Evolutionary conservation across 2,888 invertebrate genomes (phyloP).

Genomic region (Acleris holmiana): DNA sequence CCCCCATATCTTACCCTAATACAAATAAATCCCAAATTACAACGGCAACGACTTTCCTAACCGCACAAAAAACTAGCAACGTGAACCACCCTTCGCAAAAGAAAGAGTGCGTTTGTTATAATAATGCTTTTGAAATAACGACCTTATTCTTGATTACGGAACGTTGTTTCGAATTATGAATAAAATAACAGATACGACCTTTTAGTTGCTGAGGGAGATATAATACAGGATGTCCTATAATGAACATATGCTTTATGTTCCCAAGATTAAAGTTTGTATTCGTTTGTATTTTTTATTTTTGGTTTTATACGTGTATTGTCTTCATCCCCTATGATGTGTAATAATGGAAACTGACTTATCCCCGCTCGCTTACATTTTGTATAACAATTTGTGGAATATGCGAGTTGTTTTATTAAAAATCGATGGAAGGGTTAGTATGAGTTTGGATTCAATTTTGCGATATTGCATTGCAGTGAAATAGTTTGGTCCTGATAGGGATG

Average conservation of each 20-base stretch:
- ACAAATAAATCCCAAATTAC: constrained; percentile 14
- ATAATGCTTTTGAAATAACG: too few species aligned
- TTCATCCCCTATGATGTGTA: constrained; percentile 38
- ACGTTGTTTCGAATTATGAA: too few species aligned
- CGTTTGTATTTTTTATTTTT: constrained; percentile 24
- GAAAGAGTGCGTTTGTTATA: too few species aligned
- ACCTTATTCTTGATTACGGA: too few species aligned
- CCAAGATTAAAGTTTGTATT: constrained; percentile 25
- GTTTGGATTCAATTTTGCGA: constrained; percentile 24
- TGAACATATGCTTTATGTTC: constrained; percentile 22
- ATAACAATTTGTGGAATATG: constrained; percentile 37
- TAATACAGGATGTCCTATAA: constrained; percentile 10
- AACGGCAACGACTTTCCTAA: constrained; percentile 6
- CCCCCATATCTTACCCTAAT: not conserved
- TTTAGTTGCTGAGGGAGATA: not conserved
- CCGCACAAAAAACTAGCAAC: constrained; percentile 3
- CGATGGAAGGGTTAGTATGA: constrained; percentile 23
- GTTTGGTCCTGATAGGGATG: constrained; percentile 9
- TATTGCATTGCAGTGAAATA: constrained; percentile 15
- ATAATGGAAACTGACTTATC: constrained; percentile 37
- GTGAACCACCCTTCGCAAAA: too few species aligned
- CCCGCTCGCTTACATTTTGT: constrained; percentile 35
- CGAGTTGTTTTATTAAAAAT: constrained; percentile 35
- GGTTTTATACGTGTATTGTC: constrained; percentile 33
- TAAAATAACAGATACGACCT: too few species aligned